phyloP scores from a whole-genome alignment of 1,140 invertebrate genomes.

The Zaprionus tsacasi region DNA sequence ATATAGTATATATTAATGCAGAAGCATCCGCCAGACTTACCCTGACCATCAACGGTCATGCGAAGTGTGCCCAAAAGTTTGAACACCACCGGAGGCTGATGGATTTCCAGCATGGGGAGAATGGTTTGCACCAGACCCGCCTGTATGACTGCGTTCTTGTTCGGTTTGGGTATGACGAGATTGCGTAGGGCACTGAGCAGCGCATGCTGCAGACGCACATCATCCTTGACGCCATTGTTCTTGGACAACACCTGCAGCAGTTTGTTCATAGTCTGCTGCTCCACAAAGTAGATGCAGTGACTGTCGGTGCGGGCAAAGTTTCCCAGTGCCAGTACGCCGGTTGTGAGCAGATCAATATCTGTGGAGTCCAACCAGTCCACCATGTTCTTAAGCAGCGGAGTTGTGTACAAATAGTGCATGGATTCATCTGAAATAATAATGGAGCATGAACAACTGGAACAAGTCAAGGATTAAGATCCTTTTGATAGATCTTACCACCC shows the following conservation, averaged over 20 bases:
- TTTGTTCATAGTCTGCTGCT: conserved; percentile 90
- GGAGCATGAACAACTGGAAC: background rate
- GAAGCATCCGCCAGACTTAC: conserved; percentile 82
- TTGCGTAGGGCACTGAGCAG: conserved; percentile 92
- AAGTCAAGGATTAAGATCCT: background rate
- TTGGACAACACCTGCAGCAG: conserved; percentile 87
- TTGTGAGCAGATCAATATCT: conserved; percentile 90
- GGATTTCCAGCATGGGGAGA: conserved; percentile 89
- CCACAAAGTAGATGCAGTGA: conserved; percentile 93
- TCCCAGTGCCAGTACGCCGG: conserved; percentile 92
- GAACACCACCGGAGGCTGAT: conserved; percentile 92
- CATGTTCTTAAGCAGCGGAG: conserved; percentile 85
- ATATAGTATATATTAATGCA: background rate
- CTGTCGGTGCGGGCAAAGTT: conserved; percentile 95
- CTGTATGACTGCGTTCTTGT: conserved; percentile 90
- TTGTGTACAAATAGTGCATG: conserved; percentile 91
- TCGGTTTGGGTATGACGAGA: conserved; percentile 91
- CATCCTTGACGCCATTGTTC: conserved; percentile 86
- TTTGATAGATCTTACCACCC: conserved; percentile 89
- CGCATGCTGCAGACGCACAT: conserved; percentile 92
- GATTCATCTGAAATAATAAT: conserved; percentile 89
- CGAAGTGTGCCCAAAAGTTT: conserved; percentile 93
- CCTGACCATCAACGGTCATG: conserved; percentile 93
- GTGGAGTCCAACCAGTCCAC: conserved; percentile 90
- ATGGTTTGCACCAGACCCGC: conserved; percentile 90